Conservation (phyloP, 2,113 vertebrate species). For the Gallinago jamesoni region DNA sequence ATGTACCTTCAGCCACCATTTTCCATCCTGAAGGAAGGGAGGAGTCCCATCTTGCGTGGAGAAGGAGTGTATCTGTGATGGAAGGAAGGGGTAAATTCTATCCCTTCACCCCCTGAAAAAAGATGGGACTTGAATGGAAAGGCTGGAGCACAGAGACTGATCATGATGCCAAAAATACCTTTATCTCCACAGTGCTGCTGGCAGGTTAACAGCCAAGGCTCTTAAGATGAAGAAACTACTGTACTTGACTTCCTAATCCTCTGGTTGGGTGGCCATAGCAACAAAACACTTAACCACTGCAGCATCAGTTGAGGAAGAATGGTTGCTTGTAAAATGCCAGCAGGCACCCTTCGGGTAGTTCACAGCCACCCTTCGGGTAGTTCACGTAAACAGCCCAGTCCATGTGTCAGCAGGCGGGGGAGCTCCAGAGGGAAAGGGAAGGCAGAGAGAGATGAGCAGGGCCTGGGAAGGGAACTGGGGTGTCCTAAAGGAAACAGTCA, state of each 20-base stretch:
- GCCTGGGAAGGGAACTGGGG: not conserved
- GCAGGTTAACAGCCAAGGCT: not conserved
- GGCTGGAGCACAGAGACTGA: not conserved
- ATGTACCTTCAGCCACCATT: not conserved
- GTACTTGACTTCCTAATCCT: constrained; percentile 33
- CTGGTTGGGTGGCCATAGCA: constrained; percentile 61
- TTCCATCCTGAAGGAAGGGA: not conserved
- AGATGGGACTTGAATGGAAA: not conserved
- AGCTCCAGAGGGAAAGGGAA: not conserved
- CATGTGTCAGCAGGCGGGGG: not conserved
- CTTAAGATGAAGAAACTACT: constrained; percentile 21
- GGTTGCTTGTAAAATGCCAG: constrained; percentile 22
- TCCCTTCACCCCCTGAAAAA: not conserved
- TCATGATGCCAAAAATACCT: constrained; percentile 17
- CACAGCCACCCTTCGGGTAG: not conserved
- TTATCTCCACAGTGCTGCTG: not conserved
- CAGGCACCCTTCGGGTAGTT: not conserved
- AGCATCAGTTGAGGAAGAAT: constrained; percentile 25
- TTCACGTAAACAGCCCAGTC: not conserved
- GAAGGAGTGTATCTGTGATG: not conserved
- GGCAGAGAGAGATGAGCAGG: not conserved
- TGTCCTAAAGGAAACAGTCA: not conserved
- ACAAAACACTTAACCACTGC: constrained; percentile 59
- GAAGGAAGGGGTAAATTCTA: not conserved
- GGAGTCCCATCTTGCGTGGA: not conserved